Conservation (phyloP, 2,113 vertebrate genomes). For the Macaca mulatta region DNA sequence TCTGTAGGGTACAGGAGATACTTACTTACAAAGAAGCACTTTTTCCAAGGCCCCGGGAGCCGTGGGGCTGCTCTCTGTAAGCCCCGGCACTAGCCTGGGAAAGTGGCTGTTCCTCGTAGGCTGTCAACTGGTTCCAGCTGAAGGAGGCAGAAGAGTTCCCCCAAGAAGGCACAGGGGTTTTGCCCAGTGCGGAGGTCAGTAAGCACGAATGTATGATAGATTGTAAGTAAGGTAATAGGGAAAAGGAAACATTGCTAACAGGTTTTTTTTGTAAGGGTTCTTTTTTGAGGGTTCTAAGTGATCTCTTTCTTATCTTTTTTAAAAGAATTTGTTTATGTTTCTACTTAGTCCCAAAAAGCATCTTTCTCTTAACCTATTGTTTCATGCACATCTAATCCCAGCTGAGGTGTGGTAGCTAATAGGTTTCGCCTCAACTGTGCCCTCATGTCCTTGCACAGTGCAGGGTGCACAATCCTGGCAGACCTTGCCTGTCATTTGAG, state of each 20-base stretch:
- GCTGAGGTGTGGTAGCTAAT: background rate
- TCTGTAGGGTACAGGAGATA: background rate
- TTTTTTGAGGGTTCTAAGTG: background rate
- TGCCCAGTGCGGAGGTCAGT: background rate
- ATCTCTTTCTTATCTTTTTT: background rate
- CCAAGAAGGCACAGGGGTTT: background rate
- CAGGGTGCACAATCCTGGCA: background rate
- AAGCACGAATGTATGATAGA: background rate
- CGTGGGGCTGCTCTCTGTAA: background rate
- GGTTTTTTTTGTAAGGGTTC: background rate
- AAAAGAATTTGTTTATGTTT: background rate
- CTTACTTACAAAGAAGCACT: background rate
- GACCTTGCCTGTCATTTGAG: background rate
- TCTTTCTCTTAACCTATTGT: background rate
- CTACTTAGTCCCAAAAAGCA: background rate
- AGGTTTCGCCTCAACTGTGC: background rate
- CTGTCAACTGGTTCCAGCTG: background rate
- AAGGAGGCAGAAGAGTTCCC: background rate
- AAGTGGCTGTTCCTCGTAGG: background rate
- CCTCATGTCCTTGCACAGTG: background rate
- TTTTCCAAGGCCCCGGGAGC: background rate
- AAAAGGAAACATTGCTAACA: background rate
- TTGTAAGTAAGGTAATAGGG: background rate
- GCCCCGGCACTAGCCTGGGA: background rate
- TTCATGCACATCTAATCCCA: background rate